These are phyloP conservation scores for Peromyscus leucopus DNA, from an alignment of 2,113 vertebrate genomes.

Conservation along the genomic window DNA sequence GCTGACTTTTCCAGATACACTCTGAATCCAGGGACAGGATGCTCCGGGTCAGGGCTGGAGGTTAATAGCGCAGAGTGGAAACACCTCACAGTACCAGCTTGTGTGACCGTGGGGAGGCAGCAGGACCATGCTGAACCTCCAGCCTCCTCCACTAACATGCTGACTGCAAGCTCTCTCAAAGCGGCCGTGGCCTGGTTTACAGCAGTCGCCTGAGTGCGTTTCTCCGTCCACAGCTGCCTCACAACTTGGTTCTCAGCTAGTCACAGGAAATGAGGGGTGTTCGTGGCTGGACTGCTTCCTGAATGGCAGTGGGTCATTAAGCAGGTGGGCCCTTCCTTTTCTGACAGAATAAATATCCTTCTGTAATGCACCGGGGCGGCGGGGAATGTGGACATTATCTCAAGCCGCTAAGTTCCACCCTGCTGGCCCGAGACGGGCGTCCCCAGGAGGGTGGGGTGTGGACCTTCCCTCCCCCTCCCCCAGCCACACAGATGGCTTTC, in stretches of 20 bases:
- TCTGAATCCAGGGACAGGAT: no score
- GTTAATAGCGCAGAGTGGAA: not conserved
- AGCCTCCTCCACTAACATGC: no score
- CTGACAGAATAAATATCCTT: not conserved
- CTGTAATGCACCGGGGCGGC: rapidly evolving
- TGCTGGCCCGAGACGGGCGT: not conserved
- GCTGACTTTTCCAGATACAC: rapidly evolving
- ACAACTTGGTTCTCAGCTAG: not conserved
- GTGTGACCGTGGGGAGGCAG: not conserved
- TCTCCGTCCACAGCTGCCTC: not conserved
- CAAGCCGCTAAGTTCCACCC: not conserved
- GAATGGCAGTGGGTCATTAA: not conserved
- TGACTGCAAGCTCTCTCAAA: no score
- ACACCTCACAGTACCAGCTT: not conserved
- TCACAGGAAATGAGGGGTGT: conserved; percentile 55
- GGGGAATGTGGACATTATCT: not conserved
- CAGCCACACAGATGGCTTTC: not conserved
- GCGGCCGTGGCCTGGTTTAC: no score
- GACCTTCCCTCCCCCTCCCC: not conserved
- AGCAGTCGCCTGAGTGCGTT: rapidly evolving
- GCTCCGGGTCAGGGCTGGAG: not conserved
- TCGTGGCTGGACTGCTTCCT: not conserved
- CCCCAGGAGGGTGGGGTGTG: no score
- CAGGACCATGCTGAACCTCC: not conserved
- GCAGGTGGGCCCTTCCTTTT: conserved; percentile 70